Base-by-base conservation (phyloP, 35 echinoderm and acorn worm genomes). In the Patiria miniata region DNA sequence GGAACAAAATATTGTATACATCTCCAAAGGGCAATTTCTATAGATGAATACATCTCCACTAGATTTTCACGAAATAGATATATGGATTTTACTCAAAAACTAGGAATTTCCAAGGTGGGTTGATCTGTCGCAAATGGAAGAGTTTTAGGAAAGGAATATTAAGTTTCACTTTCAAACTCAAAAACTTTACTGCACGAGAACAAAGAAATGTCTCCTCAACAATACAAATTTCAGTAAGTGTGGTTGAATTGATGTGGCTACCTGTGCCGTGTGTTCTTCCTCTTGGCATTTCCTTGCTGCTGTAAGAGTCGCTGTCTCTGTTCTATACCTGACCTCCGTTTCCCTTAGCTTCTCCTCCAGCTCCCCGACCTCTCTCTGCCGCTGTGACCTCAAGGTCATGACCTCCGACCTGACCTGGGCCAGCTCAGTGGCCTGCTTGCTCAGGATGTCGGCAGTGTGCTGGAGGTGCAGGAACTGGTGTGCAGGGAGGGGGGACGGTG, bases 361-460 rank as follows among this genome's bases (percentile, higher is more conserved):
- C 1, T 69, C 61, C 19, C 61, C 34, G 61, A 69, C 61, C 61
- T 69, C 30, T 0, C 10, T 32, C 61, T 69, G 23, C 12, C 61
- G 23, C 61, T 69, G 61, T 69, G 61, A 69, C 28, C 61, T 69
- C 61, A 69, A 69, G 28, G 61, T 69, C 61, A 69, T 69, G 61
- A 69, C 61, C 51, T 82, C 80, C 23, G 80, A 52, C 47, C 51
- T 50, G 0, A 82, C 40, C 51, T 82, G 80, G 7, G 80, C 80
- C 14, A 82, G 40, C 51, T 82, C 80, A 22, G 80, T 82, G 51
- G 80, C 80, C 47, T 82, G 80, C 47, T 52, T 82, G 40, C 40
- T 82, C 23, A 82, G 51, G 33, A 82, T 82, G 51, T 82, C 80
- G 30, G 80, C 80, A 8, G 80, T 82, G 80, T 82, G 80, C 29